Percentiles rank a stretch among this genome's conserved stretches.
Conservation (phyloP, 2,888 invertebrate species). For the Dilophus febrilis region DNA sequence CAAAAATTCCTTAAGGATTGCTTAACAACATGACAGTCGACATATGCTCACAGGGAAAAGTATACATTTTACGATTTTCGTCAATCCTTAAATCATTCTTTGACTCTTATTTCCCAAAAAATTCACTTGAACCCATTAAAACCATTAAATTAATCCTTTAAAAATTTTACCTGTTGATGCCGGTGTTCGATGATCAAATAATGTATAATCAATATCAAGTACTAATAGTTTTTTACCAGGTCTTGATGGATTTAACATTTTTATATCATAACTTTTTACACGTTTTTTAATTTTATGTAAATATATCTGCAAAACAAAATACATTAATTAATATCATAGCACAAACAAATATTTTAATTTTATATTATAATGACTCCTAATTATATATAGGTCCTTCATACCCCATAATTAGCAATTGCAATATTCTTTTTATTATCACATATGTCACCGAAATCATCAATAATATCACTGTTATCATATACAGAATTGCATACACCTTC, state of each 20-base stretch:
- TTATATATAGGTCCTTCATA: too few species aligned
- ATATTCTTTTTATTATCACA: slow-evolving; percentile 55
- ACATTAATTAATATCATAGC: too few species aligned
- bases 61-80: too few species aligned
- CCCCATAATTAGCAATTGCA: slow-evolving; percentile 25
- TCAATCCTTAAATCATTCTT: too few species aligned
- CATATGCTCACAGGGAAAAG: too few species aligned
- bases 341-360: too few species aligned
- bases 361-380: too few species aligned
- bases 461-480: slow-evolving; percentile 64
- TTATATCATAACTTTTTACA: slow-evolving; percentile 67
- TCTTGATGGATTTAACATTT: slow-evolving; percentile 63
- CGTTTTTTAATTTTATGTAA: slow-evolving; percentile 68
- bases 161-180: slow-evolving; percentile 70
- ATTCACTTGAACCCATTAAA: too few species aligned
- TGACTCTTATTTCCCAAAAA: too few species aligned
- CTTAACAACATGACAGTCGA: too few species aligned
- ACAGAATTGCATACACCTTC: slow-evolving; percentile 67
- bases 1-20: too few species aligned
- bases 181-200: slow-evolving; percentile 87
- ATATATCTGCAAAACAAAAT: slow-evolving; percentile 40
- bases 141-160: too few species aligned
- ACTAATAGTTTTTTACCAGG: slow-evolving; percentile 80
- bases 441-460: slow-evolving; percentile 83
- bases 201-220: slow-evolving; percentile 88